These are phyloP conservation scores for Mobula birostris DNA, from an alignment of 2,113 vertebrate species.

Conservation along the genomic window DNA sequence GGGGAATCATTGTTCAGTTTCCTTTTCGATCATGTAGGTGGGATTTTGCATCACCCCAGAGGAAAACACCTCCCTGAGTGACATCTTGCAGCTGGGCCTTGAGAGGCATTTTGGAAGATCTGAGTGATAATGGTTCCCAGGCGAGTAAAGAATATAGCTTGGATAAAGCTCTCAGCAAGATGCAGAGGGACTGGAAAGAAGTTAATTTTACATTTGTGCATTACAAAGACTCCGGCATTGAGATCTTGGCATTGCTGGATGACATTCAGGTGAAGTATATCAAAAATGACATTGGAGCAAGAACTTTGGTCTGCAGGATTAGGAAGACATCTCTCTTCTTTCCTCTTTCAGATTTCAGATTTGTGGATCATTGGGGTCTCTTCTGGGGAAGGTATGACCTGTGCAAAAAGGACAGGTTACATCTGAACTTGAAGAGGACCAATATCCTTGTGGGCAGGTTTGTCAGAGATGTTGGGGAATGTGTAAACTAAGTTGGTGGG, in stretches of 20 bases:
- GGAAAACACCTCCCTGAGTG: conserved; percentile 48
- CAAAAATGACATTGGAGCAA: background rate
- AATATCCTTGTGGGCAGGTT: too few species aligned
- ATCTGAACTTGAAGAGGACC: too few species aligned
- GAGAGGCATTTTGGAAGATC: conserved; percentile 51
- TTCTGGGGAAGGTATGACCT: too few species aligned
- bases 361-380: too few species aligned
- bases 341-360: background rate
- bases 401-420: too few species aligned
- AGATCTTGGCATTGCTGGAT: conserved; percentile 40
- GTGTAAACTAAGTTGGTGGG: too few species aligned
- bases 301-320: background rate
- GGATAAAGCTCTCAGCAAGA: conserved; percentile 46
- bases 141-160: conserved; percentile 45
- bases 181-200: conserved; percentile 42
- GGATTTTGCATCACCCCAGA: conserved; percentile 43
- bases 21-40: conserved; percentile 41
- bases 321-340: background rate
- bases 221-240: conserved; percentile 40
- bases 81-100: conserved; percentile 50
- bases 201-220: conserved; percentile 40
- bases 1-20: background rate
- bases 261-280: conserved; percentile 41
- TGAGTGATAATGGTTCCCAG: conserved; percentile 42
- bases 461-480: too few species aligned